Conservation (phyloP, 2,113 vertebrate species). For the Upupa epops region DNA sequence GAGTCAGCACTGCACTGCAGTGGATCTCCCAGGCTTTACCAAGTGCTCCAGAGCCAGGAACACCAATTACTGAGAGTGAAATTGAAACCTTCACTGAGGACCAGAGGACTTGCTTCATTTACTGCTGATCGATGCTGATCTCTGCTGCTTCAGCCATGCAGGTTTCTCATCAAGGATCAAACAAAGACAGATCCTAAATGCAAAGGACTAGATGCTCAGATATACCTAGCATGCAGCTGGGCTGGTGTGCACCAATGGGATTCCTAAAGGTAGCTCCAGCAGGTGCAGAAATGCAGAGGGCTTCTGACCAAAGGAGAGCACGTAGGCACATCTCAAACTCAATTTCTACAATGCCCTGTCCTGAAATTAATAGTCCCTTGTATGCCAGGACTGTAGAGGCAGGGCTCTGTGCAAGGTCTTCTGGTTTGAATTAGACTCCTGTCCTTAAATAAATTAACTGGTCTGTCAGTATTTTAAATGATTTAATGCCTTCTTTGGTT, state of each 20-base stretch:
- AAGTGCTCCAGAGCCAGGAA: background rate
- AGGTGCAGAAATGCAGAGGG: background rate
- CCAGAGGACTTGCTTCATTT: background rate
- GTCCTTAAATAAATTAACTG: slow-evolving; percentile 63
- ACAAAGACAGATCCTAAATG: background rate
- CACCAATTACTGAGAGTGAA: background rate
- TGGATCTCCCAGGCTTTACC: background rate
- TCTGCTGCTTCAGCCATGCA: background rate
- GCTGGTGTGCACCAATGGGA: background rate
- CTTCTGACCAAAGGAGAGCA: background rate
- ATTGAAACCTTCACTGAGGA: background rate
- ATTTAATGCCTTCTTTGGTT: slow-evolving; percentile 57
- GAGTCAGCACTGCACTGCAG: background rate
- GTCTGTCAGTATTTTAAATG: slow-evolving; percentile 54
- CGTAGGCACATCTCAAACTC: background rate
- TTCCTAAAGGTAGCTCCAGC: background rate
- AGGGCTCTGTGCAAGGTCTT: background rate
- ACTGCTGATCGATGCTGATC: background rate
- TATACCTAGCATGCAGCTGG: background rate
- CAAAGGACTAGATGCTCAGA: background rate
- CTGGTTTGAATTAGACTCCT: slow-evolving; percentile 45
- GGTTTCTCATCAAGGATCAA: background rate
- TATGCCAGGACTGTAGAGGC: slow-evolving; percentile 8
- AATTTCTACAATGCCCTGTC: background rate
- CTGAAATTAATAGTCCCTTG: slow-evolving; percentile 28